Conservation (phyloP, 2,888 invertebrate genomes). For the Campopleginae sp. region DNA sequence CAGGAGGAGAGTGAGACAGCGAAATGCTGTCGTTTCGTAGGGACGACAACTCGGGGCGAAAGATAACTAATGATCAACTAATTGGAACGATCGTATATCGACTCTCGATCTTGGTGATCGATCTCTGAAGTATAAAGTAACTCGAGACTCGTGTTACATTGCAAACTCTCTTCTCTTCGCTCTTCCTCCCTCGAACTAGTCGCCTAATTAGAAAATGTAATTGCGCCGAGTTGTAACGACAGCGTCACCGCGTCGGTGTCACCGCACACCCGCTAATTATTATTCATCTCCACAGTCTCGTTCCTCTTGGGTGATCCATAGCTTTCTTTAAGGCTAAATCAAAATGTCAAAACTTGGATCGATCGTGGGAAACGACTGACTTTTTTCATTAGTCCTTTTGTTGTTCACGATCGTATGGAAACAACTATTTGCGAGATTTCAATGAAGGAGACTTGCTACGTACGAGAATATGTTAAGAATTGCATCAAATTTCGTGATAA, state of each 20-base stretch:
- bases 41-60: conserved; percentile 63
- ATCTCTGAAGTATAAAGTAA: conserved; percentile 63
- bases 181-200: conserved; percentile 37
- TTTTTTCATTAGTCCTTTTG: neutral
- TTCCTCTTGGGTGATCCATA: conserved; percentile 63
- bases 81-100: conserved; percentile 79
- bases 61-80: conserved; percentile 71
- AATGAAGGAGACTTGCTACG: too few relatives aligned
- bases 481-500: too few relatives aligned
- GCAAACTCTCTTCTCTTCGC: conserved; percentile 48
- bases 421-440: neutral
- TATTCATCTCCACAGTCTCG: conserved; percentile 57
- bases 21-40: conserved; percentile 50
- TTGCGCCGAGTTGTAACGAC: conserved; percentile 55
- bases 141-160: conserved; percentile 47
- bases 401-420: neutral
- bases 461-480: too few relatives aligned
- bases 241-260: conserved; percentile 9
- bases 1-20: conserved; percentile 6
- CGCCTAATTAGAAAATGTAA: conserved; percentile 67
- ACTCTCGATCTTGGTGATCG: conserved; percentile 76
- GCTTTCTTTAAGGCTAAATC: conserved; percentile 20
- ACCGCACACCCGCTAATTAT: conserved; percentile 60
- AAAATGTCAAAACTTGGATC: neutral
- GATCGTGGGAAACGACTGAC: neutral